A percentile compares a stretch with the other conserved stretches of the same genome.
Conservation (phyloP, 2,797 vertebrate genomes). For the Catamblyrhynchus diadema region DNA sequence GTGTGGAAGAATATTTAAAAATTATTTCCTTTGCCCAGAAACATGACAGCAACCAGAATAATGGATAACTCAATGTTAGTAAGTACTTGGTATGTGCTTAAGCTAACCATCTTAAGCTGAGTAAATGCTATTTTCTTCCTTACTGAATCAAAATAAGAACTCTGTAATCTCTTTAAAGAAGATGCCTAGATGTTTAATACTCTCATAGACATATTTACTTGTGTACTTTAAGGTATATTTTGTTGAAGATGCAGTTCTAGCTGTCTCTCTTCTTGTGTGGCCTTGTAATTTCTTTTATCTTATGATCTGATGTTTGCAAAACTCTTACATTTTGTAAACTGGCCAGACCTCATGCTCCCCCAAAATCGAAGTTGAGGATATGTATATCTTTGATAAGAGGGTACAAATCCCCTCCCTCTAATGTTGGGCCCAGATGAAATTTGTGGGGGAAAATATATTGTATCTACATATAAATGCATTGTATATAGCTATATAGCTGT, state of each 20-base stretch:
- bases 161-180: not conserved
- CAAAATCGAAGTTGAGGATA: not conserved
- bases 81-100: not conserved
- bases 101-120: not conserved
- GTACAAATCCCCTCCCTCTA: not conserved
- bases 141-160: not conserved
- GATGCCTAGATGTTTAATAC: not conserved
- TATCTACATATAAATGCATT: not conserved
- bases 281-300: not conserved
- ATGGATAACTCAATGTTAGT: not conserved
- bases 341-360: rapidly evolving
- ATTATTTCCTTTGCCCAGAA: not conserved
- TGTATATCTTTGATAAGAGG: not conserved
- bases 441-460: not conserved
- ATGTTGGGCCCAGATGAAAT: not conserved
- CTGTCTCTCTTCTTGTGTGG: not conserved
- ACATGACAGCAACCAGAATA: not conserved
- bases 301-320: not conserved
- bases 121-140: not conserved
- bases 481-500: rapidly evolving
- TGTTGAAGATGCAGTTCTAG: not conserved
- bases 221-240: not conserved
- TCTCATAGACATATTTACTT: not conserved
- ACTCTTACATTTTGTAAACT: not conserved
- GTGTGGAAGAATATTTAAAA: not conserved